Percentiles rank a stretch among this genome's conserved stretches.
phyloP scores from a whole-genome alignment of 2,113 vertebrate genomes.

The Orthonyx spaldingii region DNA sequence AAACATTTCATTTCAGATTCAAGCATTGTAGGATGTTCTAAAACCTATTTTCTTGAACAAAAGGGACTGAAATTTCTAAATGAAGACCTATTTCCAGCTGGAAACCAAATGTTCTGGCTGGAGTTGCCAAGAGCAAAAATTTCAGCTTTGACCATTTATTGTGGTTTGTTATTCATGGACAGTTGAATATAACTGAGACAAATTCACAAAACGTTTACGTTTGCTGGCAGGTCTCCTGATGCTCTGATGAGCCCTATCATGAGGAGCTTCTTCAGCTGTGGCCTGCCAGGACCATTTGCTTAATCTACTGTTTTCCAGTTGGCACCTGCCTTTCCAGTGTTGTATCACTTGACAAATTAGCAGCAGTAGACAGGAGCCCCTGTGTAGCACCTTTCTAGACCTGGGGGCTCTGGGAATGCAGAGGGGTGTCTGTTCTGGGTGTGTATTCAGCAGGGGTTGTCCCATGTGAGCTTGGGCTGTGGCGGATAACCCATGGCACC shows the following conservation, averaged over 20 bases:
- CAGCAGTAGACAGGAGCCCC: neutral
- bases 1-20: constrained; percentile 27
- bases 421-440: neutral
- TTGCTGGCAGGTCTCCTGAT: constrained; percentile 8
- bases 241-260: neutral
- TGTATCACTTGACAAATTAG: neutral
- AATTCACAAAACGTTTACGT: neutral
- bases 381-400: neutral
- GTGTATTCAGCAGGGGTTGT: neutral
- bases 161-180: constrained; percentile 60
- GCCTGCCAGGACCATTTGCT: neutral
- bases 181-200: neutral
- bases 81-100: constrained; percentile 42
- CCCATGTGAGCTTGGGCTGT: neutral
- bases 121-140: constrained; percentile 16
- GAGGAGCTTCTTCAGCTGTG: neutral
- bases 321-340: neutral
- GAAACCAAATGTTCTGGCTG: constrained; percentile 52
- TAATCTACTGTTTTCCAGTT: neutral
- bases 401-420: neutral
- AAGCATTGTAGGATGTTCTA: neutral
- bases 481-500: neutral
- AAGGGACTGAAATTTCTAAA: constrained; percentile 28
- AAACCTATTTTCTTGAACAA: constrained; percentile 40
- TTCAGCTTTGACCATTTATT: constrained; percentile 44